Evolutionary conservation across 1,140 invertebrate genomes (phyloP), one percentile per base, ranked within the genome.

Genomic region (Stegodyphus mimosarum): DNA sequence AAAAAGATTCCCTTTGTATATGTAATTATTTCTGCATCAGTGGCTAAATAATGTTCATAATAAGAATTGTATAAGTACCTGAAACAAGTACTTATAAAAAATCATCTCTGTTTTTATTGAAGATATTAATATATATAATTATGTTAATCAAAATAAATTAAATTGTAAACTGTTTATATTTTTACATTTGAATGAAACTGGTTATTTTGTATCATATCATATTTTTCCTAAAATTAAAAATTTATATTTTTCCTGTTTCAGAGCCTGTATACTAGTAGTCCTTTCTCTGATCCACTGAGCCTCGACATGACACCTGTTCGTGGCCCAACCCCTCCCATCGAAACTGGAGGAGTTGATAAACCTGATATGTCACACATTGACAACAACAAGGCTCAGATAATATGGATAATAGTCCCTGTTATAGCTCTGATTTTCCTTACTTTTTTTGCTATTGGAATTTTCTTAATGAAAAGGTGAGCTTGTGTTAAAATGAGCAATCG

Each of bases 181-280:
- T n/a, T n/a, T 33, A 33, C 33, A 33, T 33, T 33, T 33, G 33
- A 33, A 1, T 33, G 33, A 33, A 33, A 33, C 33, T 33, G 33
- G 33, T 33, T 33, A 33, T 33, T 33, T 33, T 33, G 33, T 33
- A 33, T 33, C 3, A 3, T 33, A 33, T 33, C 33, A 33, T 33
- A 3, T 33, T 33, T 1, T 33, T 33, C 33, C 33, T 33, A 33
- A 33, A 33, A 33, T 33, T 33, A 1, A 33, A 33, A 33, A 33
- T 33, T 33, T 33, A 33, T 33, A 33, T 33, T 33, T 33, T 33
- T 33, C 33, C 33, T 33, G 50, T 89, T 90, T 60, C 90, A 93
- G 92, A 96, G 97, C 92, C 91, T 98, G 9, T 98, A 97, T 90
- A 98, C 97, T 0, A 98, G 96, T 66, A 98, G 96, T 90, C 96